Evolutionary conservation across 1,140 invertebrate species (phyloP), one percentile per base, ranked within the genome.

Genomic region (Argopecten irradians): DNA sequence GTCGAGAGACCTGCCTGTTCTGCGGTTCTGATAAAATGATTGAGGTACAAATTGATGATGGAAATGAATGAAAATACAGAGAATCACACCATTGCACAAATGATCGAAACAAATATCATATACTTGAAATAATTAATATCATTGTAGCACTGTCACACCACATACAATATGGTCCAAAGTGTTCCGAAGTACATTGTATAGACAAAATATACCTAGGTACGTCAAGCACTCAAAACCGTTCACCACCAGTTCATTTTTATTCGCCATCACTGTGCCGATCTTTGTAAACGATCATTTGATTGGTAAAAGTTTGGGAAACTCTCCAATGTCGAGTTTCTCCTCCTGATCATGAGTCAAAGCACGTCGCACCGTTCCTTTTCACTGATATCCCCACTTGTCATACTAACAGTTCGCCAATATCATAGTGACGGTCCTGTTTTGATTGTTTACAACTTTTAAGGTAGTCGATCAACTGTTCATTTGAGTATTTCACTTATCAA

Each of bases 111-210:
- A 71, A 71, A 71, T 71, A 71, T 71, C 55, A 71, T 71, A 28
- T 71, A 71, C 55, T 28, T 71, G 16, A 28, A 71, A 71, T n/a
- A 71, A 46, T 46, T 71, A 71, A 71, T 71, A 71, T 71, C 55
- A 71, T 71, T 71, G n/a, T 71, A 71, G 55, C 55, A 71, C 55
- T 71, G 28, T 71, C 55, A 71, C 55, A n/a, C 55, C n/a, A 46
- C 5, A 28, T 71, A 71, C 55, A 71, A 71, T 28, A n/a, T 71
- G 55, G 55, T 71, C 55, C 55, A 71, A 71, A n/a, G 16, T 16
- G 28, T 71, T 28, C 55, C 55, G 13, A n/a, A 71, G 55, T 71
- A n/a, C n/a, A n/a, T n/a, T n/a, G n/a, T n/a, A 28, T 71, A n/a
- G 55, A n/a, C 5, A 11, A 71, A 2, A 71, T 28, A 71, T 71